A percentile compares a stretch with the other conserved stretches of the same genome.
These are phyloP conservation scores for Paraplagusia blochii DNA, from an alignment of 2,113 vertebrate species.

Conservation along the genomic window DNA sequence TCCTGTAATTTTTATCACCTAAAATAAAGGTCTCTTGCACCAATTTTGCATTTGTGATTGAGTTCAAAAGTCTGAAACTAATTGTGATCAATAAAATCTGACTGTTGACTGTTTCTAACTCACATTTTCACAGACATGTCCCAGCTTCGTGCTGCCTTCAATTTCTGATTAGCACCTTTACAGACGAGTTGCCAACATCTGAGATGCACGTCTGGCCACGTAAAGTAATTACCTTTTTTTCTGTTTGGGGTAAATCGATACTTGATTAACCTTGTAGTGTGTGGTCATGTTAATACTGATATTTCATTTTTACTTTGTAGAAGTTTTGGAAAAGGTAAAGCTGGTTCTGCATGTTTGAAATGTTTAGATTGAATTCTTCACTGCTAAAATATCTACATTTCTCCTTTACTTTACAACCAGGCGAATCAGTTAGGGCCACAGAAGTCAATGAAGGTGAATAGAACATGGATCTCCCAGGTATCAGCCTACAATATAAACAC, in stretches of 20 bases:
- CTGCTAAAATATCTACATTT: neutral
- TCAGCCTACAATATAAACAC: no score
- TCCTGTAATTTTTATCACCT: no score
- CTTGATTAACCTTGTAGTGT: constrained; percentile 2
- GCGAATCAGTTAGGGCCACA: no score
- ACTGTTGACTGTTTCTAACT: no score
- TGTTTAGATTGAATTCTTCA: neutral
- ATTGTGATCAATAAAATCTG: no score
- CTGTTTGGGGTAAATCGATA: constrained; percentile 7
- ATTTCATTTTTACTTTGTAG: neutral
- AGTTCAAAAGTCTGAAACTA: no score
- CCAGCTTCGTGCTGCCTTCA: constrained; percentile 6
- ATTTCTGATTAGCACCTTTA: constrained; percentile 9
- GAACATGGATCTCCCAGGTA: no score
- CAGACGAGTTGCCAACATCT: neutral
- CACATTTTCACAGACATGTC: neutral
- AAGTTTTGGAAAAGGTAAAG: neutral
- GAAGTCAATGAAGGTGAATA: no score
- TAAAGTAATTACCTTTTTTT: constrained; percentile 12
- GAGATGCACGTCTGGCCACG: neutral
- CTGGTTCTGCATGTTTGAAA: neutral
- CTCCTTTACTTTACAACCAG: no score
- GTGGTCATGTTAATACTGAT: neutral
- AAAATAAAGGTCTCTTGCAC: no score
- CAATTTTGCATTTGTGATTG: no score